Evolutionary conservation across 2,797 vertebrate species (phyloP), one percentile per base, ranked within the genome.

Genomic region (Hippopotamyrus pictus): DNA sequence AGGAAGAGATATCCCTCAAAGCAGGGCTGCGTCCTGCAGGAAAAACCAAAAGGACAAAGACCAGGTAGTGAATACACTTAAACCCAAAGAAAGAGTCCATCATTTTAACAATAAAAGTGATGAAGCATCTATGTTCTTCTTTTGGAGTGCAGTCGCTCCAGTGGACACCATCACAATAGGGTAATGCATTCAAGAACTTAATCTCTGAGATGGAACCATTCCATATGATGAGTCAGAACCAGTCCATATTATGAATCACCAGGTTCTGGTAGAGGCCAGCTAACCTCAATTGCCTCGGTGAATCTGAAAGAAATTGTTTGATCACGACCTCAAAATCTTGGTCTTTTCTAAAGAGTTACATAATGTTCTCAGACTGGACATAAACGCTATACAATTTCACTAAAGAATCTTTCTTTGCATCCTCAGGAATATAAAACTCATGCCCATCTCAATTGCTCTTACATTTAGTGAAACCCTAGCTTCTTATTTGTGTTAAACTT

Each of bases 171-270:
- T 86, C 51, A 86, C 6, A 86, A 84, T 50, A 2, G 85, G 1
- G 19, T 22, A 59, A 59, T 59, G 54, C 54, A 22, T 59, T 22
- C 54, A 59, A 59, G 85, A 51, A 86, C 85, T 86, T 86, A 37
- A 57, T 86, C 51, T 86, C 85, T 54, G 85, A 86, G 29, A 86
- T 57, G 48, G 50, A 86, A 57, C 84, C 84, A 86, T 29, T 86
- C 84, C 22, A 29, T 29, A 33, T 86, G 50, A 86, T 57, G 54
- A 86, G 54, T 86, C 29, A 86, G n/a, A 59, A 59, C n/a, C 57
- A 59, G 57, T 59, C 57, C 57, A 22, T 59, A n/a, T n/a, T 6
- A 57, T 57, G 54, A 86, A 59, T 86, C 33, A 86, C 25, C 46
- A 25, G 29, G 85, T 33, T 57, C 85, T 57, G 29, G 14, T 86